Evolutionary conservation across 2,113 vertebrate genomes (phyloP), one percentile per base, ranked within the genome.

Genomic region (Anas platyrhynchos): DNA sequence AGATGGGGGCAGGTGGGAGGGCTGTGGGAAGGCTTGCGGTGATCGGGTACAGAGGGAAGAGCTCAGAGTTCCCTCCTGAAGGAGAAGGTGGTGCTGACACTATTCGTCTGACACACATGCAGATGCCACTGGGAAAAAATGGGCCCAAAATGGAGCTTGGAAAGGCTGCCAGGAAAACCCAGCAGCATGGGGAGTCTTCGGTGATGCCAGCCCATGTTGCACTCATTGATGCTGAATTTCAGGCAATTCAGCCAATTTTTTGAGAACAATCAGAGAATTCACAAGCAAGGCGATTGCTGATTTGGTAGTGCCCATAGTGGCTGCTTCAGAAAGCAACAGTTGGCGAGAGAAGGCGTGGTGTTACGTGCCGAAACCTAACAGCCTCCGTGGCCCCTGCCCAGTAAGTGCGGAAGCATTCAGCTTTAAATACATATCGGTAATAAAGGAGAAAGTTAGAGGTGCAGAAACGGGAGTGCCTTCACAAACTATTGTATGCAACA

Each of bases 231-330:
- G 5, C 5, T 2, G 22, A 21, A 10, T 36, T 86, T 29, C 34
- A 22, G 54, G 25, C 15, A 36, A 23, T 9, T 34, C 74, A 43
- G 9, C 13, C 2, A 4, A 15, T 13, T 27, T 11, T 68, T 38
- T 15, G 8, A 55, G 7, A 54, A 29, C 16, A 9, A 29, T 16
- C 23, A 65, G 9, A 32, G 72, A 46, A 56, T 34, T 73, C 27
- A 15, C 16, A 6, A 65, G 74, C 48, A 68, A 31, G 31, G 31
- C 20, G 26, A 25, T 13, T 38, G 50, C 25, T 58, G 38, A 15
- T 65, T 50, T 27, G 17, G 1, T n/a, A 16, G 31, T 0, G 0
- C 52, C 34, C 32, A 1, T 4, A 11, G 52, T 26, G 59, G 29
- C 85, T 38, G 20, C 18, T 54, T 6, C 52, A 38, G 80, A 61